Evolutionary conservation across 2,888 invertebrate species (phyloP), one percentile per base, ranked within the genome.

Genomic region (Phymatocera aterrima): DNA sequence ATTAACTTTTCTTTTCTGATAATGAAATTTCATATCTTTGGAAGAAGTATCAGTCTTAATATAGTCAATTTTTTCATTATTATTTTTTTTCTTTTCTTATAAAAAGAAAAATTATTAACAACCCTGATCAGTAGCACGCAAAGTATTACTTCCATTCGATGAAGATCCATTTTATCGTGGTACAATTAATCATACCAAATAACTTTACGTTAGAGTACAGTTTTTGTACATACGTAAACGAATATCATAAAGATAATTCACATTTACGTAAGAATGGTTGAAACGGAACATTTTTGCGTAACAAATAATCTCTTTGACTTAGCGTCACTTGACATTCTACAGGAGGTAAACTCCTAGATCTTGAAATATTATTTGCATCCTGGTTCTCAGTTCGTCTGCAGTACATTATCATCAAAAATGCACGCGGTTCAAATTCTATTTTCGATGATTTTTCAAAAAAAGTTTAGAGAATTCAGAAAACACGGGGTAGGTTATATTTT

Each of bases 191-290:
- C 40, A 15, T 75, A 75, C 57, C 57, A 72, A 43, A 40, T 24
- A 75, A 75, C 31, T 72, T 43, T 24, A 46, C 28, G 60, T 57
- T 57, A 57, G 18, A 34, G 70, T 48, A 65, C 15, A 18, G n/a
- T 40, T 37, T n/a, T 15, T 18, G 37, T 60, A 40, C 34, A 51
- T 72, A 34, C 15, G 15, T 18, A 51, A n/a, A n/a, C n/a, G n/a
- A n/a, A n/a, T n/a, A n/a, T n/a, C 18, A 51, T 43, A 72, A 34
- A 72, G 18, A 57, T 75, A 43, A 75, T 75, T 75, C 60, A 24
- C 75, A 60, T 60, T 75, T 24, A 75, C 75, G 75, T 60, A 75
- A 75, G 75, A 75, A 75, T 75, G 75, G 75, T 75, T 75, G 60
- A 75, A 60, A 40, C 10, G 21, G 5, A 24, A 21, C n/a, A 18